Conservation (phyloP, 2,888 invertebrate genomes). For the Pristionchus fissidentatus region DNA sequence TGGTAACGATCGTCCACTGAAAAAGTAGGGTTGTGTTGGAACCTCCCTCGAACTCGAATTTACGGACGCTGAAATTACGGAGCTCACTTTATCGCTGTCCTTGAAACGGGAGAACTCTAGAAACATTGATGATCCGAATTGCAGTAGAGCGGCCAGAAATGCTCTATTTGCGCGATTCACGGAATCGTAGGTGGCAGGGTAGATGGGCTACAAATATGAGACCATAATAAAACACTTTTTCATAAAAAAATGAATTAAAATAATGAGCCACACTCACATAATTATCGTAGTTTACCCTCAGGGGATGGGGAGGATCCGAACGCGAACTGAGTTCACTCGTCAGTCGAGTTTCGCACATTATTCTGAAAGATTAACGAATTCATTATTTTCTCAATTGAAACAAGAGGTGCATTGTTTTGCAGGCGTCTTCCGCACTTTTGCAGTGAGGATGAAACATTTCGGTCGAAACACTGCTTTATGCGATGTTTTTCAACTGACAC, state of each 20-base stretch:
- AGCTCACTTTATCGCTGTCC: neutral
- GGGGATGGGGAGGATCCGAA: neutral
- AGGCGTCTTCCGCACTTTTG: neutral
- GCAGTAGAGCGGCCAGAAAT: neutral
- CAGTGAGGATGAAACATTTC: neutral
- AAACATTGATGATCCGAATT: neutral
- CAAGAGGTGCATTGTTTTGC: no score
- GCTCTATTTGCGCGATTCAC: slow-evolving; percentile 2
- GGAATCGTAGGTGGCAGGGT: slow-evolving; percentile 3
- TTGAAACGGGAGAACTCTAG: neutral
- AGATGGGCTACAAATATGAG: neutral
- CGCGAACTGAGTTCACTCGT: slow-evolving; percentile 8
- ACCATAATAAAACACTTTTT: neutral
- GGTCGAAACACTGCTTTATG: neutral
- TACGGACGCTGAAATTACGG: neutral
- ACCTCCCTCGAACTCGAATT: neutral
- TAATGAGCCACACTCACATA: neutral
- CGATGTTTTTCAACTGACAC: neutral
- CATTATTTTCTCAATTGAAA: no score
- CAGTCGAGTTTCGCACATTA: slow-evolving; percentile 23
- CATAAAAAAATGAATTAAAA: neutral
- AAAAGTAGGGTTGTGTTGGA: neutral
- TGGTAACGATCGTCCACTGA: slow-evolving; percentile 22
- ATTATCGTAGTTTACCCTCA: neutral
- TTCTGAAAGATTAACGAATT: neutral